phyloP scores from a whole-genome alignment of 2,888 invertebrate species.

The Mesodorylaimus sp. region DNA sequence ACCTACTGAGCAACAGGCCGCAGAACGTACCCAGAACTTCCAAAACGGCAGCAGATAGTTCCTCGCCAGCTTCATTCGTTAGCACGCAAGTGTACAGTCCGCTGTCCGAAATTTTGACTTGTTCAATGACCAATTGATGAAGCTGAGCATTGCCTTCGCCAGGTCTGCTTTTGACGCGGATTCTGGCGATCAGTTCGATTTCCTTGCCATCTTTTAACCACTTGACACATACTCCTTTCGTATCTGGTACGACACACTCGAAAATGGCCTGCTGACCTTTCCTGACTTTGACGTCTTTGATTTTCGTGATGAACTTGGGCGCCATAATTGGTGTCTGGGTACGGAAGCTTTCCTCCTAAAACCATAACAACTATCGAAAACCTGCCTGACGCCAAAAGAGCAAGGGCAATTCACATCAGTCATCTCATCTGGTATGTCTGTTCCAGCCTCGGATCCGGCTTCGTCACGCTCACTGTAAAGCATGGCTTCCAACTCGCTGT shows the following conservation, averaged over 20 bases:
- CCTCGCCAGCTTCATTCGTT: conserved; percentile 26
- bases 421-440: too few species aligned
- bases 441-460: conserved; percentile 6
- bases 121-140: conserved; percentile 52
- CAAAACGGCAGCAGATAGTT: conserved; percentile 10
- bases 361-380: not conserved
- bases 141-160: conserved; percentile 21
- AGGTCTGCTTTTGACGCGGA: conserved; percentile 23
- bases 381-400: not conserved
- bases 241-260: conserved; percentile 30
- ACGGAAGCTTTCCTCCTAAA: conserved; percentile 22
- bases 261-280: conserved; percentile 27
- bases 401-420: not conserved
- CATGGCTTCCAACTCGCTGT: conserved; percentile 17
- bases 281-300: conserved; percentile 24
- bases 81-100: conserved; percentile 60
- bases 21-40: conserved; percentile 11
- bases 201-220: conserved; percentile 51
- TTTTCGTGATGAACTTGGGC: conserved; percentile 29
- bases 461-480: conserved; percentile 18
- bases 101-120: conserved; percentile 50
- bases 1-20: too few species aligned
- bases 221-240: conserved; percentile 26
- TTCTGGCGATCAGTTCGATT: conserved; percentile 27
- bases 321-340: conserved; percentile 29